Evolutionary conservation across 1,140 invertebrate species (phyloP), one percentile per base, ranked within the genome.

Genomic region (Acromyrmex echinatior): DNA sequence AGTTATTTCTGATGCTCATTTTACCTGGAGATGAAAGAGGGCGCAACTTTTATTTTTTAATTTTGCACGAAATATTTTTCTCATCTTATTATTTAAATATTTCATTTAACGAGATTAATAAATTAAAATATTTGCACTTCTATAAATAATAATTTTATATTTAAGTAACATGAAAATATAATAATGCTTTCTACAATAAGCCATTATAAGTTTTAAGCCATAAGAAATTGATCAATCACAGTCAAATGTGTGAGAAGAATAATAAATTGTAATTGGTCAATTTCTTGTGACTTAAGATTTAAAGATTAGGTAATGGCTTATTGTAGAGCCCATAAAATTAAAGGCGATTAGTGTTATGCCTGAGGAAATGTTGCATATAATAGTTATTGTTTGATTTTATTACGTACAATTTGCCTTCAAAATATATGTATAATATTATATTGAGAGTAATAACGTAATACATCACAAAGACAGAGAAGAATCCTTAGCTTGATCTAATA

Each of bases 341-440:
- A 3, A 63, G 39, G 3, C 56, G 5, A 77, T n/a, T 45, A n/a
- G 3, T 25, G 18, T n/a, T 49, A 63, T 2, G 25, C 35, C n/a
- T 65, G 2, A 79, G 3, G 51, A 79, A 51, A n/a, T 80, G 3
- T 51, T 53, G 12, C 14, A 81, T 56, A 58, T 81, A 80, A 58
- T 31, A 58, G 28, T 45, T 68, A 68, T 45, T 31, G 63, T 63
- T 63, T 35, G 31, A 45, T 28, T 81, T 81, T 81, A 71, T 81
- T 81, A 81, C 53, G 49, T 71, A 81, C 51, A 81, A 45, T 71
- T 81, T 58, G 65, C 65, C 53, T 21, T 81, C 66, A 81, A 81
- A 81, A 81, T 81, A 81, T 53, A 81, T 60, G 21, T 58, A 58
- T 45, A 81, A 71, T 68, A 71, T 81, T 58, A 70, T 39, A 7